Percentiles rank a stretch among this genome's conserved stretches.
Conservation (phyloP, 1,140 invertebrate genomes). For the Coelopa frigida region DNA sequence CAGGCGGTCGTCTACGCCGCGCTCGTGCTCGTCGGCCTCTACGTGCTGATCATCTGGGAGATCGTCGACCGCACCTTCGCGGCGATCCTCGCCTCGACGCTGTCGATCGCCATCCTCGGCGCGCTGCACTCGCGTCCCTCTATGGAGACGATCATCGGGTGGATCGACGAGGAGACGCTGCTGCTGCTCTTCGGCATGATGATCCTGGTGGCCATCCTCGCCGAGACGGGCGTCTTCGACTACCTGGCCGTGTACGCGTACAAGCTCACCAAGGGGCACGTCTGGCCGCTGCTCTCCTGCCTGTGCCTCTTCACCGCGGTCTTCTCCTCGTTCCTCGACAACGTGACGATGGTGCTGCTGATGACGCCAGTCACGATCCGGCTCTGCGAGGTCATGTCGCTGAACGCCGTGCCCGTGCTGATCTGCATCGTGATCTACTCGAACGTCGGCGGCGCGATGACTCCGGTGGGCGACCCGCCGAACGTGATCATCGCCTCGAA, state of each 20-base stretch:
- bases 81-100: slow-evolving; percentile 65
- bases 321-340: slow-evolving; percentile 75
- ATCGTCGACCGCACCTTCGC: slow-evolving; percentile 70
- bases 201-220: slow-evolving; percentile 73
- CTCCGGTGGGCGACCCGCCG: slow-evolving; percentile 78
- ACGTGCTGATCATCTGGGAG: slow-evolving; percentile 77
- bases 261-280: slow-evolving; percentile 64
- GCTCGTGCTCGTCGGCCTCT: slow-evolving; percentile 61
- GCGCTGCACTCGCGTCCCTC: slow-evolving; percentile 61
- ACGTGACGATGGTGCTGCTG: slow-evolving; percentile 77
- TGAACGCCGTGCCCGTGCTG: slow-evolving; percentile 70
- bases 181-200: slow-evolving; percentile 83
- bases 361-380: slow-evolving; percentile 80
- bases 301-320: slow-evolving; percentile 70
- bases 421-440: slow-evolving; percentile 72
- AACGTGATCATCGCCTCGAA: slow-evolving; percentile 80
- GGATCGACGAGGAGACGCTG: slow-evolving; percentile 78
- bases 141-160: slow-evolving; percentile 62
- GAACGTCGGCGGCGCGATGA: slow-evolving; percentile 77
- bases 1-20: slow-evolving; percentile 62
- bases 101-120: slow-evolving; percentile 63
- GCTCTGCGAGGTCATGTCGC: slow-evolving; percentile 74
- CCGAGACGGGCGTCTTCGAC: slow-evolving; percentile 81
- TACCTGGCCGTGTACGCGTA: slow-evolving; percentile 56
- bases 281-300: slow-evolving; percentile 72